These are phyloP conservation scores for Athrips mouffetella DNA, from an alignment of 2,888 invertebrate species.

Conservation along the genomic window DNA sequence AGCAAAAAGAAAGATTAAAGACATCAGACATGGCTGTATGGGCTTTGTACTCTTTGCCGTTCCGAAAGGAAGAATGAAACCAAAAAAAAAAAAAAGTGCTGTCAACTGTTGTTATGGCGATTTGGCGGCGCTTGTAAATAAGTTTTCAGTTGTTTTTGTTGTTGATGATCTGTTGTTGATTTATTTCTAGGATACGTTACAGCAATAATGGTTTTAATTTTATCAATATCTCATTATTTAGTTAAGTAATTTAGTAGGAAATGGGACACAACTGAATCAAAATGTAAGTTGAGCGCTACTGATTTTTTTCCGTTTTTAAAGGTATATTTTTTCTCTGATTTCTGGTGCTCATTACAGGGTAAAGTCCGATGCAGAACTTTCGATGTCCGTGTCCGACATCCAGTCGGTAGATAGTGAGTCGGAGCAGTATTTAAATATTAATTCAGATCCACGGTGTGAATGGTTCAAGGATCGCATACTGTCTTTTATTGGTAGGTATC, in stretches of 20 bases:
- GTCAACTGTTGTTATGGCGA: not conserved
- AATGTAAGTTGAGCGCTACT: too few relatives aligned
- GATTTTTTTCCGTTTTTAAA: too few relatives aligned
- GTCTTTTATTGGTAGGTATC: conserved; percentile 65
- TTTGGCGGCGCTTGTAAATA: not conserved
- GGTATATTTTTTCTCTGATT: too few relatives aligned
- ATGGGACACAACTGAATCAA: too few relatives aligned
- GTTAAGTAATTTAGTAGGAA: not conserved
- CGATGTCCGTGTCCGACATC: not conserved
- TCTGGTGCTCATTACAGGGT: not conserved
- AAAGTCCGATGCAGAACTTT: too few relatives aligned
- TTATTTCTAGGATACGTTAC: conserved; percentile 12
- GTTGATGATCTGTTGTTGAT: too few relatives aligned
- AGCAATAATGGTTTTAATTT: conserved; percentile 3
- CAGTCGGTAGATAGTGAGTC: not conserved
- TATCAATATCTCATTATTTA: not conserved
- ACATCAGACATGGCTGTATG: too few relatives aligned
- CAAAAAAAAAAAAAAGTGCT: too few relatives aligned
- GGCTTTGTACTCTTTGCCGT: too few relatives aligned
- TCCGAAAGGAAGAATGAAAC: too few relatives aligned
- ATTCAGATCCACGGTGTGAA: conserved; percentile 76
- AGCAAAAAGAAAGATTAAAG: too few relatives aligned
- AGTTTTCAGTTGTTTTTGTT: conserved; percentile 5
- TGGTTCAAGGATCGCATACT: conserved; percentile 84
- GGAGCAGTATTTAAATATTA: not conserved